phyloP scores from a whole-genome alignment of 2,797 vertebrate species.

The Acanthornis magna region DNA sequence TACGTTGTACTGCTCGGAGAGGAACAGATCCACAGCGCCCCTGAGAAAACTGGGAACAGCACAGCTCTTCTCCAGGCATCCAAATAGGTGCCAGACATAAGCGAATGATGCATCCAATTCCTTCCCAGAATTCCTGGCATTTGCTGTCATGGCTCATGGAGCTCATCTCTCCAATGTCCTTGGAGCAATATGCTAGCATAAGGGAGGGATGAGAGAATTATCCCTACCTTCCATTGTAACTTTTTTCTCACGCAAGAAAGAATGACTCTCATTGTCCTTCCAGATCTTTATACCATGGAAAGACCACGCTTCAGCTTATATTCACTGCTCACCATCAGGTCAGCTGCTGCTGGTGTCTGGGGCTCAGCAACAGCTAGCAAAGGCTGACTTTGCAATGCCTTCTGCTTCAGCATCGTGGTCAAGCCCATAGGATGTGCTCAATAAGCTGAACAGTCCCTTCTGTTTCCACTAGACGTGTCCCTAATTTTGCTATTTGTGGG shows the following conservation, averaged over 20 bases:
- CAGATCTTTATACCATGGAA: not conserved
- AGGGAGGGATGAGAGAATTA: not conserved
- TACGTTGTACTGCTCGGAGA: not conserved
- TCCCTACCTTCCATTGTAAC: not conserved
- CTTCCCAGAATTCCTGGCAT: conserved; percentile 6
- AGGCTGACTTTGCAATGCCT: conserved; percentile 32
- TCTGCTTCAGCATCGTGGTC: not conserved
- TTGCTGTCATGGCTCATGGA: conserved; percentile 12
- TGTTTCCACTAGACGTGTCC: not conserved
- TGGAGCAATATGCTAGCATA: not conserved
- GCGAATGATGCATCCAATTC: conserved; percentile 37
- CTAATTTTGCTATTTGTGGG: not conserved
- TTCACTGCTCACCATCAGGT: not conserved
- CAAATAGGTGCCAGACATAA: conserved; percentile 33
- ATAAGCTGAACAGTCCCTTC: conserved; percentile 52
- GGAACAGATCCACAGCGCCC: not conserved
- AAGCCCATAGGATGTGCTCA: not conserved
- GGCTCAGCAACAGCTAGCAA: not conserved
- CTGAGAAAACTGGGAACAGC: not conserved
- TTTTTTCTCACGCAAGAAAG: not conserved
- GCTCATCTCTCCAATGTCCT: conserved; percentile 11
- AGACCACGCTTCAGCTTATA: not conserved
- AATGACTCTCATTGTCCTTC: not conserved
- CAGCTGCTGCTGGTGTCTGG: not conserved
- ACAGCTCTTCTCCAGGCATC: not conserved